Conservation (phyloP, 2,888 invertebrate genomes). For the Dastarcus helophoroides region DNA sequence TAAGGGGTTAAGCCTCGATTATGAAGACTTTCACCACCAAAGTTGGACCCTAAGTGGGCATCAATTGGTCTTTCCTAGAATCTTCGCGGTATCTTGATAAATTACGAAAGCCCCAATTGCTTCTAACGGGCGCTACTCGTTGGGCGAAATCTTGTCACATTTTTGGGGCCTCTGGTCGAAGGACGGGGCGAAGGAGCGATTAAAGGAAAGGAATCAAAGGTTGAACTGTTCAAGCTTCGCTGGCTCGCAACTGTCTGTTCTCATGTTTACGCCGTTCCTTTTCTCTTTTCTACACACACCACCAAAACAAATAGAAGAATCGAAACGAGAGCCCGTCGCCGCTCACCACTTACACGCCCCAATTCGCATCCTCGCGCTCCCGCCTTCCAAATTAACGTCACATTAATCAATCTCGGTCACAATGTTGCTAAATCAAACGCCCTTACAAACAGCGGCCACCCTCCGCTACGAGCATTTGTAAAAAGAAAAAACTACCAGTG, state of each 20-base stretch:
- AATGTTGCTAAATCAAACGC: constrained; percentile 30
- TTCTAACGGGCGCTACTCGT: no score
- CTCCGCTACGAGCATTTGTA: constrained; percentile 27
- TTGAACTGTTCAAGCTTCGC: constrained; percentile 25
- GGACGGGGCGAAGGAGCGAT: constrained; percentile 24
- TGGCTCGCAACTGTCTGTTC: constrained; percentile 26
- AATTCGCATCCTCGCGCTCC: constrained; percentile 15
- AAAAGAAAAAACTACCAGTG: constrained; percentile 31
- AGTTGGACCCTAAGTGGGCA: no score
- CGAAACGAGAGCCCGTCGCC: constrained; percentile 7
- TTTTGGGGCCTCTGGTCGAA: constrained; percentile 16
- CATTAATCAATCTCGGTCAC: constrained; percentile 35
- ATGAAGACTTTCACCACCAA: no score
- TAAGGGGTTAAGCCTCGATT: no score
- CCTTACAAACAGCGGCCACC: constrained; percentile 20
- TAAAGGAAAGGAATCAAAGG: constrained; percentile 30
- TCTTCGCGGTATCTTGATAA: no score
- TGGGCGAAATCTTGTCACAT: constrained; percentile 10
- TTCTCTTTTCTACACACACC: constrained; percentile 19
- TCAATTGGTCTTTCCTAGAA: no score
- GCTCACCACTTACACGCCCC: constrained; percentile 16
- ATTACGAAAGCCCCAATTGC: no score
- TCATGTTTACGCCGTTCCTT: constrained; percentile 25
- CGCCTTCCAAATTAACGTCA: constrained; percentile 34
- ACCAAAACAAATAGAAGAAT: constrained; percentile 1